Evolutionary conservation across 2,113 vertebrate genomes (phyloP), one percentile per base, ranked within the genome.

Genomic region (Peromyscus californicus): DNA sequence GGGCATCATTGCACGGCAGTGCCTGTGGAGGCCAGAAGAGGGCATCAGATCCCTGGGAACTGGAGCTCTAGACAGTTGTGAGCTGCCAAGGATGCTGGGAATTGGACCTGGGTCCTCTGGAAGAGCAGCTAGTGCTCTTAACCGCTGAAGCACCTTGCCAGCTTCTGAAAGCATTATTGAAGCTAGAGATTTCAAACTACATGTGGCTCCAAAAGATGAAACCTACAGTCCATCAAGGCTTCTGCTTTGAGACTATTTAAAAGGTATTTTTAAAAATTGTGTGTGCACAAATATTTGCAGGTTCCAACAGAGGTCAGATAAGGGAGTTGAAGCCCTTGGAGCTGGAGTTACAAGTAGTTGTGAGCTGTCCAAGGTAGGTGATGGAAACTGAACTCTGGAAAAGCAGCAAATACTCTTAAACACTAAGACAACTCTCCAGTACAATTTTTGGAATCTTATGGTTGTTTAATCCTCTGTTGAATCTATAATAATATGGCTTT

Each of bases 401-500:
- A 57, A 84, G 24, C n/a, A 42, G 24, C 36, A 84, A 26, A 39
- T 61, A 12, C 22, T 84, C 54, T 39, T 61, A 42, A 42, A 13
- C 7, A 26, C 57, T 17, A 24, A 63, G 26, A n/a, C 15, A 42
- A 61, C 24, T 84, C 59, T 85, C 57, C 57, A 84, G 57, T 19
- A 19, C 12, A 54, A 92, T 42, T 87, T 92, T n/a, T 19, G 63
- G n/a, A 70, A 95, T 90, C 80, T 90, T 89, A 88, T 51, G 93
- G 65, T 65, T 88, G 76, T 69, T 91, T 97, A 93, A 93, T 13
- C 92, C 7, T 80, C 48, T 69, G 76, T 12, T 48, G 17, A 80
- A 87, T 89, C 86, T 96, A 76, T 59, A 33, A 29, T 70, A 97
- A 76, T 90, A 92, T 17, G 75, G 57, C 65, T 93, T 95, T 91